Evolutionary conservation across 1,140 invertebrate species (phyloP), one percentile per base, ranked within the genome.

Genomic region (Aethina tumida): DNA sequence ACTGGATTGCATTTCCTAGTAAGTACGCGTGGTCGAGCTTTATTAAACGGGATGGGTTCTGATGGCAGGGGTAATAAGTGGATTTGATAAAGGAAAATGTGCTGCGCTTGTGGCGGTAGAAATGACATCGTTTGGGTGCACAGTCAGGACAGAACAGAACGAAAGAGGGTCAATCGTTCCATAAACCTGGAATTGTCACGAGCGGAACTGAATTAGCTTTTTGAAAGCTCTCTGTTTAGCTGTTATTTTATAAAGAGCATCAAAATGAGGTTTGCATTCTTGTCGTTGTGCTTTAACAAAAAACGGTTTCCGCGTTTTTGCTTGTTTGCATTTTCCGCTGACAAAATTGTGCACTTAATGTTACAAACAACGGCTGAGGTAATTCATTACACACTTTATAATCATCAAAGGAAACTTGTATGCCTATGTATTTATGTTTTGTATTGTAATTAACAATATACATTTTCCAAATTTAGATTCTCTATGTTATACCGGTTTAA

Each of bases 111-210:
- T 26, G 19, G 41, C 33, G 22, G 19, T 25, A 17, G 29, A 26
- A 43, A 43, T 20, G 15, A 34, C 36, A 26, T 43, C 41, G 36
- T 27, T 20, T 27, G 18, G 25, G 20, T 38, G 30, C 12, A 33
- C 25, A n/a, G 21, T n/a, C n/a, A n/a, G n/a, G n/a, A n/a, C 28
- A 37, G 21, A 42, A 20, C 14, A 7, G 24, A 26, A 44, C 18
- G 43, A 50, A 49, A 50, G 31, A 29, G 40, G 47, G 47, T 50
- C 47, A 50, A 47, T 50, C 47, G 47, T 50, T 42, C 30, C 44
- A 47, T 47, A 50, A 46, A 47, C 39, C 43, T 41, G 39, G 34
- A 43, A 45, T 43, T 43, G 47, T 49, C 47, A 43, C 42, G 39
- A 41, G 28, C 36, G 47, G 38, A 42, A 46, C 40, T 17, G 32